Percentiles rank a stretch among this genome's conserved stretches.
These are phyloP conservation scores for Lophura swinhoii DNA, from an alignment of 2,797 vertebrate genomes.

Conservation along the genomic window DNA sequence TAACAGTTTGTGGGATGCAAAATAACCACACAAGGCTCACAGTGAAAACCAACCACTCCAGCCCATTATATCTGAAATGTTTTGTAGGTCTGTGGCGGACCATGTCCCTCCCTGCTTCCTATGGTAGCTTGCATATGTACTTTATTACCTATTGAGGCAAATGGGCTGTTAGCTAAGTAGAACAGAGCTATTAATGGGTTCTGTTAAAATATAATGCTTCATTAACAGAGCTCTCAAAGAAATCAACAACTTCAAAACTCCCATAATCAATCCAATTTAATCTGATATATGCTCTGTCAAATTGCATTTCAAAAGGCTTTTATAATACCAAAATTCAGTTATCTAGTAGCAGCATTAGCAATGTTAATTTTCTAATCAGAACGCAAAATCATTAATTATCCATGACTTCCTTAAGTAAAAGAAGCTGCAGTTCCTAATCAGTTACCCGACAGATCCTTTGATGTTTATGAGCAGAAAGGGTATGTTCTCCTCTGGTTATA, in stretches of 20 bases:
- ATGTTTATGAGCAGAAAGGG: constrained; percentile 33
- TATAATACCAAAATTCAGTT: constrained; percentile 58
- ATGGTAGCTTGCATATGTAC: accelerated
- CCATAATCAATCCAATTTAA: constrained; percentile 67
- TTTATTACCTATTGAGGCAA: constrained; percentile 20
- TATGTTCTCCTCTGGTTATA: constrained; percentile 44
- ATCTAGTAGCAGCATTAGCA: constrained; percentile 67
- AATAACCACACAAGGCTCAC: not conserved
- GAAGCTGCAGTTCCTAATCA: constrained; percentile 44
- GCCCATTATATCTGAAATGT: not conserved
- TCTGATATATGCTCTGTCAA: constrained; percentile 63
- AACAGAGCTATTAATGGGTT: constrained; percentile 43
- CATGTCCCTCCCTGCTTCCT: not conserved
- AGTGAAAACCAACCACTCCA: not conserved
- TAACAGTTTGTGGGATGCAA: accelerated
- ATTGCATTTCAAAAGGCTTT: constrained; percentile 68
- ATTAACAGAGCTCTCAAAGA: constrained; percentile 63
- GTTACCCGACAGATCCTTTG: constrained; percentile 33
- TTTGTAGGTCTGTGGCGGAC: not conserved
- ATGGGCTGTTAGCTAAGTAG: constrained; percentile 35
- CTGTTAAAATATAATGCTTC: constrained; percentile 61
- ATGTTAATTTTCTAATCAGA: constrained; percentile 71
- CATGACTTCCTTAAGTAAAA: constrained; percentile 56
- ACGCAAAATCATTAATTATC: constrained; percentile 65
- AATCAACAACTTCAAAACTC: constrained; percentile 70